Evolutionary conservation across 2,113 vertebrate species (phyloP).

Genomic region (Cnemophilus loriae): DNA sequence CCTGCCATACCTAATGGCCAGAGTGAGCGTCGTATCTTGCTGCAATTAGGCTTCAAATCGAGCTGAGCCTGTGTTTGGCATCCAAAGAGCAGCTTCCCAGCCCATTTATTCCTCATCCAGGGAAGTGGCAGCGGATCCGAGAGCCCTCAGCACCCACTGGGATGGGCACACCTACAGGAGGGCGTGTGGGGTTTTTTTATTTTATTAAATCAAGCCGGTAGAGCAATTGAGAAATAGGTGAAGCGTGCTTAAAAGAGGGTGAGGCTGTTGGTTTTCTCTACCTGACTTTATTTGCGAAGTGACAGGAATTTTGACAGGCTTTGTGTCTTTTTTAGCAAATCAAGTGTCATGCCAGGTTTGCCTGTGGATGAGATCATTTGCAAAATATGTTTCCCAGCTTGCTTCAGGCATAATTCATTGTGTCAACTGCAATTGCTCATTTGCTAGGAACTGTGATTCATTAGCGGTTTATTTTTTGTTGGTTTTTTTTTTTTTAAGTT

Average conservation of each 20-base stretch:
- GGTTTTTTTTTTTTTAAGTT: not conserved
- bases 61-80: not conserved
- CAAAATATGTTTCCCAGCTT: slow-evolving; percentile 63
- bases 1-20: not conserved
- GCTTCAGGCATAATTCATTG: slow-evolving; percentile 51
- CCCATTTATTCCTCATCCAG: not conserved
- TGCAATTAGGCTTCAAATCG: not conserved
- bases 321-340: slow-evolving; percentile 61
- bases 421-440: slow-evolving; percentile 60
- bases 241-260: not conserved
- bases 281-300: slow-evolving; percentile 51
- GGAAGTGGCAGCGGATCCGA: not conserved
- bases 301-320: slow-evolving; percentile 53
- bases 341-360: slow-evolving; percentile 60
- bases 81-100: not conserved
- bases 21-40: not conserved
- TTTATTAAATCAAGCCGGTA: not conserved
- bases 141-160: not conserved
- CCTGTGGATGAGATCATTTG: slow-evolving; percentile 69
- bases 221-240: not conserved
- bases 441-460: slow-evolving; percentile 39
- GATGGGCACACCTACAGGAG: not conserved
- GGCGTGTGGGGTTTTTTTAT: not conserved
- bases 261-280: slow-evolving; percentile 47
- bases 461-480: slow-evolving; percentile 10